Percentiles rank a stretch among this genome's conserved stretches.
These are phyloP conservation scores for Pachycephus smyrnensis DNA, from an alignment of 2,888 invertebrate species.

Conservation along the genomic window DNA sequence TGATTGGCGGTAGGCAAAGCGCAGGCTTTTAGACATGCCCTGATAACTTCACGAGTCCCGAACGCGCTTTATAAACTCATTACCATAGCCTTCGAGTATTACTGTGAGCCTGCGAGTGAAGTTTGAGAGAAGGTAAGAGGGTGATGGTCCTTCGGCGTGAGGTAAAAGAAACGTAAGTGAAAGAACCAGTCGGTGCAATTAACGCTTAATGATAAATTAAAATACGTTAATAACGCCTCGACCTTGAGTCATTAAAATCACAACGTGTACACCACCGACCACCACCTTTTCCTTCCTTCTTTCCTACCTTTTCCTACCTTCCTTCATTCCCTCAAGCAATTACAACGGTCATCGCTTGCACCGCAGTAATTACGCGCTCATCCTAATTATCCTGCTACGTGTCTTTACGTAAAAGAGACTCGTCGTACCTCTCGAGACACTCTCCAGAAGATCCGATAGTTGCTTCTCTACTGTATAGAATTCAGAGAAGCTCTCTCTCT, in stretches of 20 bases:
- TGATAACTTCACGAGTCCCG: constrained; percentile 24
- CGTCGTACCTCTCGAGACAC: background rate
- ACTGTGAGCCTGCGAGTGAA: no score
- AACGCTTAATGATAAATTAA: constrained; percentile 43
- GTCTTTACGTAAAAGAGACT: background rate
- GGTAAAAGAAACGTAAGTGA: no score
- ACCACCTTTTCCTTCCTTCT: constrained; percentile 29
- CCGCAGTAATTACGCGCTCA: constrained; percentile 59
- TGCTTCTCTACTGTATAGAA: background rate
- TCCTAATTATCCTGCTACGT: constrained; percentile 51
- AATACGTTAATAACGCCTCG: constrained; percentile 42
- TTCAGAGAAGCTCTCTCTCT: background rate
- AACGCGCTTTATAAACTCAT: background rate
- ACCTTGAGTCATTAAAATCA: constrained; percentile 39
- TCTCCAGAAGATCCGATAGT: background rate
- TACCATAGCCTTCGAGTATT: no score
- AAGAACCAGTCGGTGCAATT: constrained; percentile 31
- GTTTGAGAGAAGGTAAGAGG: background rate
- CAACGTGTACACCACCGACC: constrained; percentile 26
- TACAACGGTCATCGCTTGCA: constrained; percentile 61
- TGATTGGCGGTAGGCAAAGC: constrained; percentile 21
- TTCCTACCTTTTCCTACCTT: constrained; percentile 26
- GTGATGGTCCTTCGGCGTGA: background rate
- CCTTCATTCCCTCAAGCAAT: constrained; percentile 41
- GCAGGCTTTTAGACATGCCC: constrained; percentile 19